phyloP scores from a whole-genome alignment of 2,113 vertebrate species.

The Columba janthina region DNA sequence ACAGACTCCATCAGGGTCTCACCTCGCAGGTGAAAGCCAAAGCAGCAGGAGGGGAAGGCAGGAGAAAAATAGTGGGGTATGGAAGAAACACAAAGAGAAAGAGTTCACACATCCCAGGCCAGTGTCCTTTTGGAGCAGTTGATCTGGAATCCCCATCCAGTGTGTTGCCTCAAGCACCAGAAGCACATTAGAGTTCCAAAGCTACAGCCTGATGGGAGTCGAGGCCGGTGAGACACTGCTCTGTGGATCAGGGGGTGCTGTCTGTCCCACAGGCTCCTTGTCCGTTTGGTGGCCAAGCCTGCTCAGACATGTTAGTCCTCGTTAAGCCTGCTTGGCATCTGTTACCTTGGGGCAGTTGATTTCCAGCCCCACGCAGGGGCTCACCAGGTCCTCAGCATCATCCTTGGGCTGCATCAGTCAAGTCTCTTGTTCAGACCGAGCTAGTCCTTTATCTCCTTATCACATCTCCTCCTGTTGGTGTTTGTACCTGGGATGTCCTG shows the following conservation, averaged over 20 bases:
- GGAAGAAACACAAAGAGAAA: background rate
- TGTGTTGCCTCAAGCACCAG: background rate
- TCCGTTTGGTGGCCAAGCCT: background rate
- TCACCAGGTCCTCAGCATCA: background rate
- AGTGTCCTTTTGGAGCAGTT: accelerated
- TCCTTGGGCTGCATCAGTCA: background rate
- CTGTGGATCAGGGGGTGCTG: background rate
- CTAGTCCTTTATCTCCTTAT: background rate
- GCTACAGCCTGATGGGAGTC: background rate
- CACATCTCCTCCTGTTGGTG: accelerated
- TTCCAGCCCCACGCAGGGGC: accelerated
- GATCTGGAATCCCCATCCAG: accelerated
- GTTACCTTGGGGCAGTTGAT: background rate
- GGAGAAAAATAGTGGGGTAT: background rate
- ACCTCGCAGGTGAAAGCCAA: background rate
- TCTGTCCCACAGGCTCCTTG: accelerated
- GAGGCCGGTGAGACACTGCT: background rate
- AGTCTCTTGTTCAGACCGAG: background rate
- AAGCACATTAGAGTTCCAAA: background rate
- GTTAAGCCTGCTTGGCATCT: background rate
- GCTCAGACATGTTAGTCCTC: background rate
- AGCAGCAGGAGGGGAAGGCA: background rate
- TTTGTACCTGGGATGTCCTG: background rate
- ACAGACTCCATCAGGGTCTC: background rate
- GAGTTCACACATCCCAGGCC: background rate